These are phyloP conservation scores for Macroramphosus scolopax DNA, from an alignment of 2,797 vertebrate genomes.

Conservation along the genomic window DNA sequence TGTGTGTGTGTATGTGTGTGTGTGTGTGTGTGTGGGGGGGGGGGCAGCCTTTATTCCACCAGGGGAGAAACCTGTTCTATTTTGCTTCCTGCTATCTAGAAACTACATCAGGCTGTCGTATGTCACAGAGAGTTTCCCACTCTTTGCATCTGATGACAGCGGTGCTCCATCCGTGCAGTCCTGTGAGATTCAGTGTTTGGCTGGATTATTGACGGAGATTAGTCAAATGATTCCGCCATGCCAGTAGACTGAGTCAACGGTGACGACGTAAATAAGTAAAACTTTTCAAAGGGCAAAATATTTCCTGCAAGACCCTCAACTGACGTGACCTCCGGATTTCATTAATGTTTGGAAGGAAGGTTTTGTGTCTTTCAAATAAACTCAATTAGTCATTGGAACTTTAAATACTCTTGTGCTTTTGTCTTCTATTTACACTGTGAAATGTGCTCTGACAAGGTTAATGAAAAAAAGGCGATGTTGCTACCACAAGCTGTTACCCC, in stretches of 20 bases:
- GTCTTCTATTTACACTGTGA: no score
- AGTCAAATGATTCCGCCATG: constrained; percentile 6
- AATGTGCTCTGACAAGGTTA: constrained; percentile 40
- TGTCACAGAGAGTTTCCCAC: constrained; percentile 1
- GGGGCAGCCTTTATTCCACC: constrained; percentile 39
- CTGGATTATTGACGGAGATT: not conserved
- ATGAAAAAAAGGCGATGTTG: constrained; percentile 23
- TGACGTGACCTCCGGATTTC: constrained; percentile 12
- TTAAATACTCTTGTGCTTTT: no score
- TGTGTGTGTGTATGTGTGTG: no score
- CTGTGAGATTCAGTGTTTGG: constrained; percentile 5
- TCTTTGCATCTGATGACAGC: constrained; percentile 15
- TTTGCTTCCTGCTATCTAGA: constrained; percentile 22
- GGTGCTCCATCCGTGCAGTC: constrained; percentile 7
- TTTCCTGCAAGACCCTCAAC: not conserved
- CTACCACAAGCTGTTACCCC: constrained; percentile 11
- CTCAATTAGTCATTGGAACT: constrained; percentile 4
- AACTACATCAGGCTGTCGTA: constrained; percentile 4
- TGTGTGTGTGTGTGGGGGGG: no score
- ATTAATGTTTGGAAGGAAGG: constrained; percentile 1
- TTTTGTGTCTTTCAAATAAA: constrained; percentile 17
- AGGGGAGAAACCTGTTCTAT: constrained; percentile 30
- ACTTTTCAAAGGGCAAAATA: constrained; percentile 6
- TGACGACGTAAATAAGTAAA: no score
- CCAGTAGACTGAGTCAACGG: constrained; percentile 13